These are phyloP conservation scores for Epinephelus lanceolatus DNA, from an alignment of 2,113 vertebrate genomes.

Conservation along the genomic window DNA sequence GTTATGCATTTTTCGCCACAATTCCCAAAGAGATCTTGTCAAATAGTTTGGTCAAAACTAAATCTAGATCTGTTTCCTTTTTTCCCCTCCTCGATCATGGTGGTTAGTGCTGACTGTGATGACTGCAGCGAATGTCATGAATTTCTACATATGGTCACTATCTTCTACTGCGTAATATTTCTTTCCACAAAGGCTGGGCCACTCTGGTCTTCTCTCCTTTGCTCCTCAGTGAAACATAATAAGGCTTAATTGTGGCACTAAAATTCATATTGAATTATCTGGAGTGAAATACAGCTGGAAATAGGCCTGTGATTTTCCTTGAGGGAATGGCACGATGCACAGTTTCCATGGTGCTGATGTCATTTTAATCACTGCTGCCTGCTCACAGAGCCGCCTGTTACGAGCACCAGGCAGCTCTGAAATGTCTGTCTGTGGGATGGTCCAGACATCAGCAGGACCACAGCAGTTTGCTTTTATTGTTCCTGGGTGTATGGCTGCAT, in stretches of 20 bases:
- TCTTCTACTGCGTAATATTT: background rate
- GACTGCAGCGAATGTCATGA: background rate
- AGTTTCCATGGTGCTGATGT: conserved; percentile 75
- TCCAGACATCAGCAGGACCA: conserved; percentile 37
- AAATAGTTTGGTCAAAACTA: background rate
- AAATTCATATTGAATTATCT: conserved; percentile 70
- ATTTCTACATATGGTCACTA: background rate
- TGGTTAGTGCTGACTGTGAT: background rate
- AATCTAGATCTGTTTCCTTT: background rate
- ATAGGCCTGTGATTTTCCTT: conserved; percentile 65
- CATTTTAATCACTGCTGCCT: conserved; percentile 75
- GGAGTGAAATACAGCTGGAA: conserved; percentile 67
- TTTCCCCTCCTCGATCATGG: background rate
- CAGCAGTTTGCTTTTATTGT: conserved; percentile 39
- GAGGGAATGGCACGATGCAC: conserved; percentile 64
- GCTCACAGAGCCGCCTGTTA: conserved; percentile 40
- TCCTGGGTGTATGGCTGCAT: conserved; percentile 20
- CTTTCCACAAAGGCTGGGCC: background rate
- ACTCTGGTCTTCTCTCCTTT: conserved; percentile 9
- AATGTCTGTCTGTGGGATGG: conserved; percentile 43
- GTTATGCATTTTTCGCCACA: background rate
- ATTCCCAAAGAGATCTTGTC: background rate
- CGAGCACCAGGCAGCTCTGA: conserved; percentile 14
- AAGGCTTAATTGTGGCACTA: conserved; percentile 68
- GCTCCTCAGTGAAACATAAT: conserved; percentile 54